Conservation (phyloP, 2,888 invertebrate species). For the Parnassius mnemosyne region DNA sequence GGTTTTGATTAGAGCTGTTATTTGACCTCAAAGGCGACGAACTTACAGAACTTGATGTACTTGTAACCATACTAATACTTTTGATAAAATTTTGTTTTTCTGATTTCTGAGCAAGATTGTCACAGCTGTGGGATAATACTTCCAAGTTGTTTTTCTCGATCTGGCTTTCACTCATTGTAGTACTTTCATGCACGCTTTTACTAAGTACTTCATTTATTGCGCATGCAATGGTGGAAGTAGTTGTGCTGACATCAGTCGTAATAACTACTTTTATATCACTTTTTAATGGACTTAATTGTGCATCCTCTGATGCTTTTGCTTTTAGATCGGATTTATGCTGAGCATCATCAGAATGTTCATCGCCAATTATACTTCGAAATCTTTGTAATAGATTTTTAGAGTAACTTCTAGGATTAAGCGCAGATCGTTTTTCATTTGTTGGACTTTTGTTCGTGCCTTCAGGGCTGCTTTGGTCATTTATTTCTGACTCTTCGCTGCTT, state of each 20-base stretch:
- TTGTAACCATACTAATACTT: constrained; percentile 61
- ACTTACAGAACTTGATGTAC: constrained; percentile 47
- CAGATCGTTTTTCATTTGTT: constrained; percentile 63
- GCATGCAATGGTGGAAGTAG: constrained; percentile 53
- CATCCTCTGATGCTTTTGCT: constrained; percentile 40
- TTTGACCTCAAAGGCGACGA: constrained; percentile 62
- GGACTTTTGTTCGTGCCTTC: constrained; percentile 67
- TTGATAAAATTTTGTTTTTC: constrained; percentile 58
- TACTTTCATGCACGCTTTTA: constrained; percentile 65
- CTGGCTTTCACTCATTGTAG: constrained; percentile 61
- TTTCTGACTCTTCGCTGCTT: constrained; percentile 58
- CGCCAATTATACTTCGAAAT: constrained; percentile 74
- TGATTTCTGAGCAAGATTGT: constrained; percentile 57
- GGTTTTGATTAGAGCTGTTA: constrained; percentile 63
- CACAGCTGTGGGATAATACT: constrained; percentile 64
- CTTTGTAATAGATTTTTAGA: constrained; percentile 73
- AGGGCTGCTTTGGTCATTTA: constrained; percentile 65
- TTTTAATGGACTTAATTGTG: constrained; percentile 44
- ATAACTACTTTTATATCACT: constrained; percentile 66
- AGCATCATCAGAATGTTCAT: constrained; percentile 61
- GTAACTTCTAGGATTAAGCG: constrained; percentile 68
- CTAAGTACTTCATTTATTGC: constrained; percentile 54
- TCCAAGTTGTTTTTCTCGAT: constrained; percentile 67
- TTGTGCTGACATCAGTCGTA: constrained; percentile 54
- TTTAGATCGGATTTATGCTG: constrained; percentile 52